Conservation (phyloP, 2,113 vertebrate genomes). For the Tragelaphus strepsiceros region DNA sequence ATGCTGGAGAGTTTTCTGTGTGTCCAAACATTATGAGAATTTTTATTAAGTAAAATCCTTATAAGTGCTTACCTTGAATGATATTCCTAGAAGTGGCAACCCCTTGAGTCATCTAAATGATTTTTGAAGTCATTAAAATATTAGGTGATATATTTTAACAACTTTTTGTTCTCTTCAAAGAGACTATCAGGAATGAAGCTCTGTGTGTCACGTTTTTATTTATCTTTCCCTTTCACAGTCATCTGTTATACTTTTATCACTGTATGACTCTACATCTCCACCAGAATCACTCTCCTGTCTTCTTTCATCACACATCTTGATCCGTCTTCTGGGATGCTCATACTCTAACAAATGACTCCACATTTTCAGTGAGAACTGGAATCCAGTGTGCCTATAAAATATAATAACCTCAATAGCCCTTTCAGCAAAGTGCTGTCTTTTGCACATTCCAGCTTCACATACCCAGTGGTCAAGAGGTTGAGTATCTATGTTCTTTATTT, state of each 20-base stretch:
- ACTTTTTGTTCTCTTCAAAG: neutral
- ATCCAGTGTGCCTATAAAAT: neutral
- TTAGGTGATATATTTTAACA: neutral
- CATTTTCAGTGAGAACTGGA: neutral
- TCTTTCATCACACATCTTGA: neutral
- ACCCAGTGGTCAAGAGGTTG: neutral
- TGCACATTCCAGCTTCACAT: neutral
- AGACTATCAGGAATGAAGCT: neutral
- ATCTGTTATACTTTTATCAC: neutral
- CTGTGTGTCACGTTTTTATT: neutral
- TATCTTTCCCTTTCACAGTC: neutral
- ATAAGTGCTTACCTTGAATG: neutral
- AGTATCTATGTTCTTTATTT: neutral
- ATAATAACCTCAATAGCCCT: fast-evolving
- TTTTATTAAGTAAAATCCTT: neutral
- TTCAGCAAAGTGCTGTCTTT: neutral
- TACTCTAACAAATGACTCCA: neutral
- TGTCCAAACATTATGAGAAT: neutral
- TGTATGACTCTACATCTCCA: fast-evolving
- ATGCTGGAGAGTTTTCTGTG: neutral
- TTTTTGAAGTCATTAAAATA: neutral
- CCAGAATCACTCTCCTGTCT: neutral
- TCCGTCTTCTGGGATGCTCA: too few species aligned
- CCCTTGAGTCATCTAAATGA: neutral
- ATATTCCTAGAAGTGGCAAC: neutral